A percentile compares a stretch with the other conserved stretches of the same genome.
Conservation (phyloP, 2,797 vertebrate genomes). For the Oreonectes daqikongensis region DNA sequence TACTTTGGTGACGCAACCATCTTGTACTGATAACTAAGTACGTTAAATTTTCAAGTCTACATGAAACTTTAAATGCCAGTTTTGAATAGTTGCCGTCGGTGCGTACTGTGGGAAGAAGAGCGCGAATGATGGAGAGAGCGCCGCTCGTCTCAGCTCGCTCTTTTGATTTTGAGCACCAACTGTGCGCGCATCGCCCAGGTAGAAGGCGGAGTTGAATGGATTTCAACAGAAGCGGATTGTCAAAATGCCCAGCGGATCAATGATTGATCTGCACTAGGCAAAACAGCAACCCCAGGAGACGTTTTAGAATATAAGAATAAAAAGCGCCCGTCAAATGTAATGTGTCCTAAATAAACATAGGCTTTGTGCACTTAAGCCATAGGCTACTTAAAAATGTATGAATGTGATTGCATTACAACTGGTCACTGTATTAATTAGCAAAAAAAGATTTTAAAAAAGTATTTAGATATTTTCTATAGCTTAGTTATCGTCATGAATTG, state of each 20-base stretch:
- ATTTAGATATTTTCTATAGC: too few relatives aligned
- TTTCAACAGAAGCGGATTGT: constrained; percentile 19
- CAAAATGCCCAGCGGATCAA: background rate
- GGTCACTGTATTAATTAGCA: too few relatives aligned
- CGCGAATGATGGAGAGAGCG: background rate
- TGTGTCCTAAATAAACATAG: background rate
- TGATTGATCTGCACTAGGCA: constrained; percentile 4
- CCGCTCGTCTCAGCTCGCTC: background rate
- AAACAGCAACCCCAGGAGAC: background rate
- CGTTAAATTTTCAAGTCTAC: background rate
- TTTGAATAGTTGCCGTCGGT: constrained; percentile 1
- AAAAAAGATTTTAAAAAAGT: too few relatives aligned
- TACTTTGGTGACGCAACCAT: background rate
- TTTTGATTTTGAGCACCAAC: background rate
- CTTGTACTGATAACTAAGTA: too few relatives aligned
- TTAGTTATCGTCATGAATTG: too few relatives aligned
- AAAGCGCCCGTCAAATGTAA: background rate
- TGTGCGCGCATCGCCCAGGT: constrained; percentile 12
- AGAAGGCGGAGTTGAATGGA: constrained; percentile 37
- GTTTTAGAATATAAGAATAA: background rate
- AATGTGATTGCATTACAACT: background rate
- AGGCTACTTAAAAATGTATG: background rate
- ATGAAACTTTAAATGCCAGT: background rate
- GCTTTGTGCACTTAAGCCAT: background rate
- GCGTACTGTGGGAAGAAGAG: background rate